phyloP scores from a whole-genome alignment of 2,797 vertebrate genomes.

The Sebastiscus tertius region DNA sequence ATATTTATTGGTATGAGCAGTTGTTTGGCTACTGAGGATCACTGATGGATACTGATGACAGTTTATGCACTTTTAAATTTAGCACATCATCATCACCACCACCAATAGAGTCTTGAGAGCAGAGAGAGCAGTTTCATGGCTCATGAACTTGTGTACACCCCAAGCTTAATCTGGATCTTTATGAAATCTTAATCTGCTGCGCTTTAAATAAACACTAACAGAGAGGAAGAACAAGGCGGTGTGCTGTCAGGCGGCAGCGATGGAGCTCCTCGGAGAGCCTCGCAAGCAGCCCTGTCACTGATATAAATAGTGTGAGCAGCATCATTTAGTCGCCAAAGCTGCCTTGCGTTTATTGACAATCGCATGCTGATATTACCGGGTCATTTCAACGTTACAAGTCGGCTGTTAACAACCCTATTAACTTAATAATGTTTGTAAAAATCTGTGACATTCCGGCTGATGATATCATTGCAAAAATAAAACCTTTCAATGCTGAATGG shows the following conservation, averaged over 20 bases:
- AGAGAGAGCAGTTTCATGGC: conserved; percentile 63
- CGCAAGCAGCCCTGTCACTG: conserved; percentile 84
- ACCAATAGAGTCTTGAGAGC: conserved; percentile 19
- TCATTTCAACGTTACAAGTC: conserved; percentile 1
- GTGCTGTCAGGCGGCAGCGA: conserved; percentile 85
- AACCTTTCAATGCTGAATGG: neutral
- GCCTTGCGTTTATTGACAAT: conserved; percentile 50
- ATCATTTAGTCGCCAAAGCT: conserved; percentile 77
- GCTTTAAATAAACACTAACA: conserved; percentile 89
- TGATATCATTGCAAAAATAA: neutral
- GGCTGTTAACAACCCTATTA: neutral
- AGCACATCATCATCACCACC: conserved; percentile 36
- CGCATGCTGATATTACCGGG: neutral
- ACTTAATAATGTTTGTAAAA: conserved; percentile 1
- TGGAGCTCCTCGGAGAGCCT: conserved; percentile 83
- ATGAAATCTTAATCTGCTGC: conserved; percentile 87
- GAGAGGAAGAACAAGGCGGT: conserved; percentile 80
- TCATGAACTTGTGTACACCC: conserved; percentile 74
- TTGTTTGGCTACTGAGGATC: conserved; percentile 13
- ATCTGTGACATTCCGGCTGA: neutral
- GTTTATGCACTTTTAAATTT: conserved; percentile 30
- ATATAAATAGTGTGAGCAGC: conserved; percentile 88
- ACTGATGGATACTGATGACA: neutral
- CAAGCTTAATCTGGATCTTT: conserved; percentile 82
- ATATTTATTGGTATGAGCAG: conserved; percentile 2